phyloP scores from a whole-genome alignment of 2,888 invertebrate genomes.

The Scelioninae gen. 1 region DNA sequence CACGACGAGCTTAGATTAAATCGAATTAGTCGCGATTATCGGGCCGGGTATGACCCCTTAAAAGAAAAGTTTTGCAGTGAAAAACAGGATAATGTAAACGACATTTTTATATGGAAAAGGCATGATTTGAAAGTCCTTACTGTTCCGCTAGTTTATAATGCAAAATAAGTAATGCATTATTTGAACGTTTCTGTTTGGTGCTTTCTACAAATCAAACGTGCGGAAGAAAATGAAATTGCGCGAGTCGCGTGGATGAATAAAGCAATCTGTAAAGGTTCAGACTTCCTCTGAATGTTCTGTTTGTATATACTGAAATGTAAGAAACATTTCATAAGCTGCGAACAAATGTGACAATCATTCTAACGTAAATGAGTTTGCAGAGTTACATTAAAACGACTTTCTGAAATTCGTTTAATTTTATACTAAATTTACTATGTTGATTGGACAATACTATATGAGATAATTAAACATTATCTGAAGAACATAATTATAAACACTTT shows the following conservation, averaged over 20 bases:
- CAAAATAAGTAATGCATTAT: neutral
- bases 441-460: too few relatives aligned
- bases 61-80: conserved; percentile 9
- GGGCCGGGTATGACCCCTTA: conserved; percentile 18
- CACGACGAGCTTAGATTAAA: conserved; percentile 50
- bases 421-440: too few relatives aligned
- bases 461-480: too few relatives aligned
- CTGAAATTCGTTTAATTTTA: too few relatives aligned
- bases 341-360: conserved; percentile 16
- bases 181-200: neutral
- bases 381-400: neutral
- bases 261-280: conserved; percentile 37
- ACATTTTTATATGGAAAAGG: too few relatives aligned
- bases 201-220: conserved; percentile 9
- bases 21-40: conserved; percentile 54
- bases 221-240: conserved; percentile 37
- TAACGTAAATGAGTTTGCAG: conserved; percentile 18
- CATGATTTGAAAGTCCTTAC: too few relatives aligned
- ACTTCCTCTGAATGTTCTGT: conserved; percentile 24
- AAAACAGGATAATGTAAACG: too few relatives aligned
- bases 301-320: conserved; percentile 10
- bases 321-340: conserved; percentile 29
- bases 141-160: neutral
- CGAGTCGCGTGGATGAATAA: conserved; percentile 36
- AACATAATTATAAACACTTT: too few relatives aligned